Conservation (phyloP, 2,113 vertebrate genomes). For the Lophochroa leadbeateri region DNA sequence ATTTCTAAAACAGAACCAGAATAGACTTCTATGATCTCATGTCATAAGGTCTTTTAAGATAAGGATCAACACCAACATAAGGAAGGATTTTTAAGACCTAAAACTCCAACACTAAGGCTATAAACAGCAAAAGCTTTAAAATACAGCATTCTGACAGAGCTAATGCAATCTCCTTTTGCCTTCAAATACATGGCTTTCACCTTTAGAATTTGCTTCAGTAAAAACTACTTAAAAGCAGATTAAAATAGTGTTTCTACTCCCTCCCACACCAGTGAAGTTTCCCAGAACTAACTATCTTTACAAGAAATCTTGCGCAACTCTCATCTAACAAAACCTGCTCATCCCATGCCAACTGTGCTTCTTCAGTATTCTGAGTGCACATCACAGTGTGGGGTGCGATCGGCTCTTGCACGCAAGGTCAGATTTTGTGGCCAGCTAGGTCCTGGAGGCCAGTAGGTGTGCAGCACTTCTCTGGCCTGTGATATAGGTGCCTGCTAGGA, state of each 20-base stretch:
- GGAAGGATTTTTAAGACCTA: neutral
- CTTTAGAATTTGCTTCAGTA: neutral
- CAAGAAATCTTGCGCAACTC: neutral
- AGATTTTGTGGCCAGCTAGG: neutral
- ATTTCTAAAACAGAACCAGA: neutral
- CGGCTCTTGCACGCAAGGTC: neutral
- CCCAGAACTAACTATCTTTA: neutral
- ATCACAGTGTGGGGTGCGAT: accelerated
- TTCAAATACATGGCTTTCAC: neutral
- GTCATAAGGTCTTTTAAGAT: neutral
- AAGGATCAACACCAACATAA: neutral
- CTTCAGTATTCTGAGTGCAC: neutral
- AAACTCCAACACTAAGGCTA: neutral
- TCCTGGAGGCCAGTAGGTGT: neutral
- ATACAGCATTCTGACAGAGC: neutral
- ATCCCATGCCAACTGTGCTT: neutral
- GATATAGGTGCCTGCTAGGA: neutral
- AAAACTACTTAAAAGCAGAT: neutral
- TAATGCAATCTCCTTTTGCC: neutral
- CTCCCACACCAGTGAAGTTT: neutral
- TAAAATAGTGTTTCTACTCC: neutral
- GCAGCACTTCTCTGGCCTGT: neutral
- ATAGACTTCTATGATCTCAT: neutral
- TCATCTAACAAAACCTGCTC: neutral
- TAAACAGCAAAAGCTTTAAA: neutral